Percentiles rank a stretch among this genome's conserved stretches.
phyloP scores from a whole-genome alignment of 2,113 vertebrate species.

The Oncorhynchus clarkii region DNA sequence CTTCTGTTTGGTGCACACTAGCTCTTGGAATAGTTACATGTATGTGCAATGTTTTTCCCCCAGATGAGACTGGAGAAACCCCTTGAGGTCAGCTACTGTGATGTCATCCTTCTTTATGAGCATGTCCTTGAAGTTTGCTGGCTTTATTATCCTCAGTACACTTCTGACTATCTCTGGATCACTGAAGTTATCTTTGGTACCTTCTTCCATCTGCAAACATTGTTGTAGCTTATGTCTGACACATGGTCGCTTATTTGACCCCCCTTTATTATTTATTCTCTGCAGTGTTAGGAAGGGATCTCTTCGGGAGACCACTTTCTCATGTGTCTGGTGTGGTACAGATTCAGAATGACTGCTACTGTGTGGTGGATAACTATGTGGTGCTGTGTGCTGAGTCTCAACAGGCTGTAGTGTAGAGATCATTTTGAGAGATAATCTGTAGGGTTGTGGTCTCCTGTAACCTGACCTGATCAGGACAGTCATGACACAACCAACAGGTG shows the following conservation, averaged over 20 bases:
- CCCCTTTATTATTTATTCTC: slow-evolving; percentile 26
- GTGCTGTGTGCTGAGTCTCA: background rate
- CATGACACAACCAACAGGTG: too few species aligned
- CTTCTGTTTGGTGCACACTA: background rate
- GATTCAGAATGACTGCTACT: background rate
- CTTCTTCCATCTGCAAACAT: too few species aligned
- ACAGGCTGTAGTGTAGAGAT: background rate
- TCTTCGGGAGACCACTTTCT: background rate
- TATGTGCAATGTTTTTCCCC: slow-evolving; percentile 19
- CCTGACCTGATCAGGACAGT: too few species aligned
- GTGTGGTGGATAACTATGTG: background rate
- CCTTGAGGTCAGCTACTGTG: slow-evolving; percentile 34
- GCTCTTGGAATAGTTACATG: slow-evolving; percentile 19
- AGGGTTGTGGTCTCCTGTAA: too few species aligned
- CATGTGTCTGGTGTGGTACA: background rate
- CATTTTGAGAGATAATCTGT: too few species aligned
- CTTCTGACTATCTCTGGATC: slow-evolving; percentile 20
- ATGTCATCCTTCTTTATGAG: slow-evolving; percentile 28
- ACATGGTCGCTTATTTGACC: slow-evolving; percentile 17
- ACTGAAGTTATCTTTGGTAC: background rate
- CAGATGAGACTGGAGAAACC: slow-evolving; percentile 36
- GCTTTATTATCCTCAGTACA: slow-evolving; percentile 22
- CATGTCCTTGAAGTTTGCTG: slow-evolving; percentile 24
- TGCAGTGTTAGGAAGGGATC: background rate
- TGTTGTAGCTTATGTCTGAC: slow-evolving; percentile 20